Evolutionary conservation across 2,113 vertebrate species (phyloP).

Genomic region (Tachysurus vachellii): DNA sequence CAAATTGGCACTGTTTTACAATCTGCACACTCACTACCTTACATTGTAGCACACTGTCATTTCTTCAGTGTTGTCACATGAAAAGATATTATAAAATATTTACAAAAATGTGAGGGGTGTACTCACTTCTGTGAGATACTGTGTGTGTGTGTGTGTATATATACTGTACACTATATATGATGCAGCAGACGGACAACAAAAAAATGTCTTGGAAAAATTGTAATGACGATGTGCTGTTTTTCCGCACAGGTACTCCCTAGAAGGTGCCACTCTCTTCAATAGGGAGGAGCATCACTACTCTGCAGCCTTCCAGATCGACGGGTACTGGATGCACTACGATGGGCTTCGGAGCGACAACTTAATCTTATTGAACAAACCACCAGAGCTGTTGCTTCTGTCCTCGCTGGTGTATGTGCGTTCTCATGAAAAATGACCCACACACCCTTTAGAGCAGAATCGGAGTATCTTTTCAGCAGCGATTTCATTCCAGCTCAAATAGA

Average conservation of each 20-base stretch:
- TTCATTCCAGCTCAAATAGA: neutral
- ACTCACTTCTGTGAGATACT: too few relatives aligned
- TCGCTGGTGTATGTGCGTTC: conserved; percentile 82
- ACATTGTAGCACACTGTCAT: too few relatives aligned
- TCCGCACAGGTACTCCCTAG: conserved; percentile 78
- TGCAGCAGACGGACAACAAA: too few relatives aligned
- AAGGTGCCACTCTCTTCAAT: conserved; percentile 88
- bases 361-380: conserved; percentile 83
- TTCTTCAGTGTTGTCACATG: too few relatives aligned
- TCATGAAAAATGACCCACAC: conserved; percentile 72
- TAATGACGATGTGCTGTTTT: neutral
- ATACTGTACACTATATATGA: neutral
- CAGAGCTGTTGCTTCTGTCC: conserved; percentile 81
- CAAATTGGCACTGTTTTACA: too few relatives aligned
- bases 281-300: conserved; percentile 88
- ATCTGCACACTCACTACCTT: too few relatives aligned
- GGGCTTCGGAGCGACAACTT: conserved; percentile 83
- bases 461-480: neutral
- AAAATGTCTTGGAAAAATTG: too few relatives aligned
- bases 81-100: too few relatives aligned
- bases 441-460: neutral
- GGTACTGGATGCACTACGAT: conserved; percentile 84
- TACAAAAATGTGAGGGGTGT: too few relatives aligned
- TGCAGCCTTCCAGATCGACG: conserved; percentile 83
- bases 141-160: neutral